Evolutionary conservation across 2,797 vertebrate genomes (phyloP), one percentile per base, ranked within the genome.

Genomic region (Balearica regulorum): DNA sequence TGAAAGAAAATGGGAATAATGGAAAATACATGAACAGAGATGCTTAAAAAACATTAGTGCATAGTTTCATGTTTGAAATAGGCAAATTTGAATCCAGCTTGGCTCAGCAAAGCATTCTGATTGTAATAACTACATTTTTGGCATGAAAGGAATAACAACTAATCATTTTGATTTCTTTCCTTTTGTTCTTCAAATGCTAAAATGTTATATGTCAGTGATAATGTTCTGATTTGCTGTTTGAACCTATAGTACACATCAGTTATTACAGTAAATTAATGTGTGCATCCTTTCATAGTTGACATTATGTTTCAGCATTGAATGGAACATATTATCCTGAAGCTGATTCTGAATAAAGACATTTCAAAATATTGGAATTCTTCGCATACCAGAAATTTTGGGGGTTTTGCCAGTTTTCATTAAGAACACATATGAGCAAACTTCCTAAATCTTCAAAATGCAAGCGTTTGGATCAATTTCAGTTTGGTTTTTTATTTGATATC

Each of bases 91-190:
- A 70, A 80, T 83, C 78, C 68, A 85, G 78, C 18, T 93, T 84
- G 62, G 78, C 77, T 92, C 88, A 66, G 62, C 78, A 84, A 80
- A 90, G 44, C 48, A 46, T 91, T 90, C 31, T 70, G 51, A 73
- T 90, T 55, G 51, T 48, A 94, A 69, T 31, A 88, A 66, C 73
- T 80, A 29, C 48, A 68, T 77, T 93, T 94, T 80, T 91, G 86
- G 81, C 75, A 68, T 33, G 78, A 73, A 22, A 44, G 10, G 26
- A 92, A 60, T 70, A 87, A 33, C 18, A 83, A 83, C 64, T 49
- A 80, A 89, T 85, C 14, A 77, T 96, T 89, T 87, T 62, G 55
- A 64, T 84, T 90, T 89, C 48, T 85, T 95, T 70, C 51, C 41
- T 89, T 91, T 96, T 60, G 44, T 85, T 87, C 55, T 92, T 80